Base-by-base conservation (phyloP, 2,888 invertebrate species). In the Cryptocheilus praepositus region DNA sequence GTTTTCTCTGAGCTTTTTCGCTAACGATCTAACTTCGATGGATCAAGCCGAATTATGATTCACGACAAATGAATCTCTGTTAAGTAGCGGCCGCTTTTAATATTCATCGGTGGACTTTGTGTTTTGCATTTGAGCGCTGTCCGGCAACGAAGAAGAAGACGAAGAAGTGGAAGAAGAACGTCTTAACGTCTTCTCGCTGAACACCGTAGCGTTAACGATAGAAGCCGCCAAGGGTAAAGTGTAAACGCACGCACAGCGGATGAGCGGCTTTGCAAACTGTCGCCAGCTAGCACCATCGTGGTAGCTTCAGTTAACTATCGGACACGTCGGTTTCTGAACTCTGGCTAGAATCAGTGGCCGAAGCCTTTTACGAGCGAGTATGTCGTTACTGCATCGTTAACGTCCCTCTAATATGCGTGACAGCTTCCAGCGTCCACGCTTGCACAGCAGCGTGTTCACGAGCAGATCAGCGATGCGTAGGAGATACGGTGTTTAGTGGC, bases 291-390 rank as follows among this genome's bases (percentile, higher is more conserved):
- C 25, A 25, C 1, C 36, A 11, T 36, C 13, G 36, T 36, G 11
- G 36, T 11, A 7, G 36, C 13, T 43, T 59, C 63, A 57, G 36
- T 67, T 59, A 69, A 66, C 67, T 61, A 78, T 71, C 61, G 70
- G 70, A 55, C 64, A 43, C 63, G 7, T 4, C 1, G 36, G 36
- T 1, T 36, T 36, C 36, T 11, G 36, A 36, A 36, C 36, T 36
- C 7, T 11, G 36, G 36, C 8, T 11, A 5, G 36, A 36, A 8
- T 5, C 25, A 25, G 60, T 51, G 58, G 57, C 60, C 63, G 19
- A 53, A 56, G 67, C 46, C 68, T 74, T 70, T 76, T 69, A 79
- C 64, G 61, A 56, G 61, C 58, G 60, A 62, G 65, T 76, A 71
- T 72, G 74, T 71, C 36, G 74, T 69, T 74, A 66, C 66, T 68